These are phyloP conservation scores for Peromyscus polionotus DNA, from an alignment of 2,113 vertebrate genomes.

Conservation along the genomic window DNA sequence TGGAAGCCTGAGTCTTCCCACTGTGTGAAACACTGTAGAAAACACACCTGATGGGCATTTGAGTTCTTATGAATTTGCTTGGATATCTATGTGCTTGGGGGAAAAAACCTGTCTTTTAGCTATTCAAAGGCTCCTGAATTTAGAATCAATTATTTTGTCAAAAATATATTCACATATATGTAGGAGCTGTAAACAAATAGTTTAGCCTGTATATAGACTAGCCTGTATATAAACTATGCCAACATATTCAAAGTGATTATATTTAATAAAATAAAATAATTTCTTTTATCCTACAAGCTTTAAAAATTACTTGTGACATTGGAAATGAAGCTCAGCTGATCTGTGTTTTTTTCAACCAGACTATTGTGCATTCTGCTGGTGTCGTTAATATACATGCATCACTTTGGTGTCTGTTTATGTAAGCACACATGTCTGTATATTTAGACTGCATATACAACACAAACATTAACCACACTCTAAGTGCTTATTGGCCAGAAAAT, in stretches of 20 bases:
- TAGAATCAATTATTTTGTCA: constrained; percentile 31
- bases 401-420: not conserved
- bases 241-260: not conserved
- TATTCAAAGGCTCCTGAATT: not conserved
- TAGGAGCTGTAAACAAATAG: not conserved
- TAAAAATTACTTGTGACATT: not conserved
- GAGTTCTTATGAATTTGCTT: not conserved
- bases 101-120: not conserved
- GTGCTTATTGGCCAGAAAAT: constrained; percentile 3
- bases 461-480: not conserved
- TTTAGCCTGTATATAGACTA: not conserved
- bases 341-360: not conserved
- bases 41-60: not conserved
- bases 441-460: not conserved
- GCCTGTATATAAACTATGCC: not conserved
- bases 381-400: not conserved
- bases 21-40: not conserved
- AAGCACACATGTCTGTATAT: not conserved
- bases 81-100: not conserved
- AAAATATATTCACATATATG: not conserved
- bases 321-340: not conserved
- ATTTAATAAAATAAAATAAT: not conserved
- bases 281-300: not conserved
- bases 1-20: not conserved
- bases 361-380: not conserved